Evolutionary conservation across 92 coral and sea anemone species (phyloP).

Genomic region (Heliopora coerulea): DNA sequence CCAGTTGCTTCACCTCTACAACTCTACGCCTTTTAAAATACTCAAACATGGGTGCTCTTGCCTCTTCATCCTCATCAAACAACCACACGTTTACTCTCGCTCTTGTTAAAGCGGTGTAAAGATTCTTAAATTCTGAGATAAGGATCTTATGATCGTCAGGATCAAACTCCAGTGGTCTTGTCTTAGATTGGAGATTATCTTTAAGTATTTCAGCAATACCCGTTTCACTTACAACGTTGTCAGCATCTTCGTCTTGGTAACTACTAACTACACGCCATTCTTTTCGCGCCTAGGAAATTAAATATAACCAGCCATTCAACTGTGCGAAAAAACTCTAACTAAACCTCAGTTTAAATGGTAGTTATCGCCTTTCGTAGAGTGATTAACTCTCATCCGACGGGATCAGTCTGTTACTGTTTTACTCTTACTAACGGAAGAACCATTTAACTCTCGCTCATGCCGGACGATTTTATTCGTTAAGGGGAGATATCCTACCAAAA

Average conservation of each 20-base stretch:
- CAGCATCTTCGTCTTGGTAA: constrained; percentile 58
- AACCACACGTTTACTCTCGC: constrained; percentile 97
- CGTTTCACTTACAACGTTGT: constrained; percentile 34
- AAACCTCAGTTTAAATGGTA: too few species aligned
- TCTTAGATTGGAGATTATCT: constrained; percentile 55
- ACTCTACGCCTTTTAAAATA: constrained; percentile 72
- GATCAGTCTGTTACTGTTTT: too few species aligned
- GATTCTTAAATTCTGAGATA: constrained; percentile 82
- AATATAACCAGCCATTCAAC: too few species aligned
- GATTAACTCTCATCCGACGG: too few species aligned
- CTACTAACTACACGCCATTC: constrained; percentile 93
- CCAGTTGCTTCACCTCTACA: constrained; percentile 65
- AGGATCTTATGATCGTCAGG: constrained; percentile 78
- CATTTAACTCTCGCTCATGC: too few species aligned
- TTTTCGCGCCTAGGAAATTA: constrained; percentile 63
- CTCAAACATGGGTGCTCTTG: constrained; percentile 87
- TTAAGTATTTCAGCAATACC: constrained; percentile 68
- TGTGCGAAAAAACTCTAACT: too few species aligned
- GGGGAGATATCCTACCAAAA: too few species aligned
- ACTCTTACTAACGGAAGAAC: too few species aligned
- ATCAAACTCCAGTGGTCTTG: constrained; percentile 81
- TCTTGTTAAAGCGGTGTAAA: constrained; percentile 90
- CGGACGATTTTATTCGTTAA: too few species aligned
- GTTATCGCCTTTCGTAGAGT: too few species aligned
- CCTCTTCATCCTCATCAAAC: constrained; percentile 86